Conservation (phyloP, 1,140 invertebrate species). For the Nasonia giraulti region DNA sequence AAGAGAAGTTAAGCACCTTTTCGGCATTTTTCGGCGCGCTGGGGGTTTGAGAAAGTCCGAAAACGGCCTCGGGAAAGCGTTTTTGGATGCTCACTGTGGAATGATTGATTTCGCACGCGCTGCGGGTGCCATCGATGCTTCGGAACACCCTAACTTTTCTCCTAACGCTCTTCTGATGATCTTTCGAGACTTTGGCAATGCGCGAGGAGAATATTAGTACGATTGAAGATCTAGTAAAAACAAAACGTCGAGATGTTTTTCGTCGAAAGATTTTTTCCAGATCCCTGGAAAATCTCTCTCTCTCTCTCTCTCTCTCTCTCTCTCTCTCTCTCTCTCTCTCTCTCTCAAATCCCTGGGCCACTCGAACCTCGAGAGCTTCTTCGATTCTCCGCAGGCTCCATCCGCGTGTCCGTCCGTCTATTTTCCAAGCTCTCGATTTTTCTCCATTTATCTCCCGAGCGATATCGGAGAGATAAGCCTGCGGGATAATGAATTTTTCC, state of each 20-base stretch:
- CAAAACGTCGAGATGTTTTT: neutral
- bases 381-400: neutral
- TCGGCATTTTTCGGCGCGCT: neutral
- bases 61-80: neutral
- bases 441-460: neutral
- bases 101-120: neutral
- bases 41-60: neutral
- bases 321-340: neutral
- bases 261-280: neutral
- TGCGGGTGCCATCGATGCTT: neutral
- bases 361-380: constrained; percentile 2
- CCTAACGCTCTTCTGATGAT: neutral
- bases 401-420: neutral
- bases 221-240: neutral
- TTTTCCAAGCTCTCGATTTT: neutral
- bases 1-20: neutral
- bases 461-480: neutral
- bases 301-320: constrained; percentile 6
- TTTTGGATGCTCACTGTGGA: neutral
- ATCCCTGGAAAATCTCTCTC: neutral
- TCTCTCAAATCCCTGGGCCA: constrained; percentile 14
- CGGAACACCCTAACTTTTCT: neutral
- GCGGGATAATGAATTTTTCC: neutral
- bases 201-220: neutral
- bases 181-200: neutral